These are phyloP conservation scores for Palythoa grandiflora DNA, from an alignment of 92 coral and sea anemone genomes.

Conservation along the genomic window DNA sequence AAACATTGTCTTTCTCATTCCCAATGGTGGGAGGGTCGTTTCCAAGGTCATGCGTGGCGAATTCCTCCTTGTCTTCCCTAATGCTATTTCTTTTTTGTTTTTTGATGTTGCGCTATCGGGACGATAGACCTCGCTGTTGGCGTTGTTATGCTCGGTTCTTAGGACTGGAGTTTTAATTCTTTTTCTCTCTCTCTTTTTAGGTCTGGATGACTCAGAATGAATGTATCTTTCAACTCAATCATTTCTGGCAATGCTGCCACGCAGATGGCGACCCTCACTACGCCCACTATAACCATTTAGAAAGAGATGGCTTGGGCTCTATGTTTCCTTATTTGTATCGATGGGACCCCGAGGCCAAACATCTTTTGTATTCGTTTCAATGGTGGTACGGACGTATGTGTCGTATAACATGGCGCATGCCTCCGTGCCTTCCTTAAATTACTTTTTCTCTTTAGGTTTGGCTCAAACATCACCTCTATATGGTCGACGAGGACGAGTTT, in stretches of 20 bases:
- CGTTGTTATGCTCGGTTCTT: too few relatives aligned
- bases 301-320: background rate
- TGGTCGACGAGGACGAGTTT: too few relatives aligned
- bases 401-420: conserved; percentile 22
- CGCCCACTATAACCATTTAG: background rate
- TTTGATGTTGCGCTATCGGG: too few relatives aligned
- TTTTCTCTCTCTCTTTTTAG: conserved; percentile 15
- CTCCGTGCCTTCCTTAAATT: conserved; percentile 13
- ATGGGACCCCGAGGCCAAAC: conserved; percentile 34
- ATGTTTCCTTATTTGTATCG: conserved; percentile 19
- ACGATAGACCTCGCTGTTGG: too few relatives aligned
- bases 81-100: too few relatives aligned
- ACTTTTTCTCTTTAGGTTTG: too few relatives aligned
- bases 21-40: conserved; percentile 34
- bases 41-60: conserved; percentile 22
- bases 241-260: background rate
- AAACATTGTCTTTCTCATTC: conserved; percentile 24
- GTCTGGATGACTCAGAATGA: background rate
- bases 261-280: background rate
- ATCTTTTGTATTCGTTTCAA: conserved; percentile 16
- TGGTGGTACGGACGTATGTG: conserved; percentile 25
- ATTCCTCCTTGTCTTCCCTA: conserved; percentile 29
- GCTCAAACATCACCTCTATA: too few relatives aligned
- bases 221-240: background rate
- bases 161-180: too few relatives aligned